Evolutionary conservation across 2,888 invertebrate species (phyloP), one percentile per base, ranked within the genome.

Genomic region (Eupithecia inturbata): DNA sequence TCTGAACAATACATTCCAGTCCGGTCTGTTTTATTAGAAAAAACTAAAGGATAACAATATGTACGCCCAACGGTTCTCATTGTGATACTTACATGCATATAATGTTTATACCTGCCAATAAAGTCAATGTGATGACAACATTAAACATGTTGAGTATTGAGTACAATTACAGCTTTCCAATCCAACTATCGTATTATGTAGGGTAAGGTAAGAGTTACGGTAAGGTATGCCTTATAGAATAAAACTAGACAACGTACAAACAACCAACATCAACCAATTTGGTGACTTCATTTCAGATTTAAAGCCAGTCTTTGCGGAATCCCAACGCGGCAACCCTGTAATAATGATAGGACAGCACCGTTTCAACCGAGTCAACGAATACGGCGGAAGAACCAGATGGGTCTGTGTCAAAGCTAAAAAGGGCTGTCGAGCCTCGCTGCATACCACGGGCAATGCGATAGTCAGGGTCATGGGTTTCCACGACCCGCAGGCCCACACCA

Each of bases 331-430:
- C 16, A 94, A 94, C 75, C 93, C 94, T 0, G 94, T 94, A 57
- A 94, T 94, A 49, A 93, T 94, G 93, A 94, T 94, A 75, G 94
- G 94, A n/a, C 92, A 91, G 82, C 94, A 94, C 80, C 89, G 94
- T 0, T 94, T 94, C 80, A 94, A 94, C 80, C 89, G 94, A 26
- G 94, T 94, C 49, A 94, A 94, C 77, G 93, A 93, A 76, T 92
- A 92, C 76, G 94, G 94, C 67, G 90, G 90, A 78, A 85, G 92
- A 36, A 92, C 88, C 1, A 84, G 94, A 82, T 94, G 94, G 49
- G 93, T 94, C 49, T 94, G 57, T 53, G 26, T 57, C 26, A 57
- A 57, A 57, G 26, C 57, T 57, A 57, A 26, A 12, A 57, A 57
- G 26, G 57, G 57, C 22, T 57, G 26, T 57, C 57, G 57, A 12